A percentile compares a stretch with the other conserved stretches of the same genome.
phyloP scores from a whole-genome alignment of 2,113 vertebrate genomes.

The Tretioscincus oriximinensis region DNA sequence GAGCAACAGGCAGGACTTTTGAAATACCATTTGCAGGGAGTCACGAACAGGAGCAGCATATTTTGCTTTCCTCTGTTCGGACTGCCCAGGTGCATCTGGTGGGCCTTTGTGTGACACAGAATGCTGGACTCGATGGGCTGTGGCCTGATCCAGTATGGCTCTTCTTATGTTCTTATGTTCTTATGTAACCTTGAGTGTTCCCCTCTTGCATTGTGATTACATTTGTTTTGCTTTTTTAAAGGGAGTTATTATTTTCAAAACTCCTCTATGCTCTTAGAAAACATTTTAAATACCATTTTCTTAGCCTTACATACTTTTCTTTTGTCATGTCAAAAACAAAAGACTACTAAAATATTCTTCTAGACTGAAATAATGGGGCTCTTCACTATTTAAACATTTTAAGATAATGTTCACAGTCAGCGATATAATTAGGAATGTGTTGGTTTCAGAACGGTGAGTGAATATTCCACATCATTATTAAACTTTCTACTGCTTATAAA shows the following conservation, averaged over 20 bases:
- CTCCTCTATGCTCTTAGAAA: not conserved
- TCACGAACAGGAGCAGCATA: too few species aligned
- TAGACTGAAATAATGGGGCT: not conserved
- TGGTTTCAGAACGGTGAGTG: not conserved
- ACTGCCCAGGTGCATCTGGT: too few species aligned
- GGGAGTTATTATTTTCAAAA: not conserved
- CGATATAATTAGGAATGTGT: not conserved
- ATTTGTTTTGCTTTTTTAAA: slow-evolving; percentile 16
- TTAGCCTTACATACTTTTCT: not conserved
- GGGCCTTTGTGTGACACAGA: too few species aligned
- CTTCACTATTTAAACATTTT: not conserved
- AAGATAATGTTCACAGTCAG: not conserved
- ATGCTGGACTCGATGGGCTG: too few species aligned
- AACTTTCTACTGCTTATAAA: not conserved
- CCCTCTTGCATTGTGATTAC: not conserved
- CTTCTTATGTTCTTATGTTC: too few species aligned
- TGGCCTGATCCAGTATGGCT: too few species aligned
- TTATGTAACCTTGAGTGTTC: not conserved
- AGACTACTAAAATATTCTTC: not conserved
- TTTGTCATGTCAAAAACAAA: not conserved
- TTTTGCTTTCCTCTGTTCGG: too few species aligned
- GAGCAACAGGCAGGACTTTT: too few species aligned
- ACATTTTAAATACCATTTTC: not conserved
- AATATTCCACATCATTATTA: slow-evolving; percentile 1
- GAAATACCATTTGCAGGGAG: too few species aligned